phyloP scores from a whole-genome alignment of 1,140 invertebrate species.

The Yoshiicerus persimilis region DNA sequence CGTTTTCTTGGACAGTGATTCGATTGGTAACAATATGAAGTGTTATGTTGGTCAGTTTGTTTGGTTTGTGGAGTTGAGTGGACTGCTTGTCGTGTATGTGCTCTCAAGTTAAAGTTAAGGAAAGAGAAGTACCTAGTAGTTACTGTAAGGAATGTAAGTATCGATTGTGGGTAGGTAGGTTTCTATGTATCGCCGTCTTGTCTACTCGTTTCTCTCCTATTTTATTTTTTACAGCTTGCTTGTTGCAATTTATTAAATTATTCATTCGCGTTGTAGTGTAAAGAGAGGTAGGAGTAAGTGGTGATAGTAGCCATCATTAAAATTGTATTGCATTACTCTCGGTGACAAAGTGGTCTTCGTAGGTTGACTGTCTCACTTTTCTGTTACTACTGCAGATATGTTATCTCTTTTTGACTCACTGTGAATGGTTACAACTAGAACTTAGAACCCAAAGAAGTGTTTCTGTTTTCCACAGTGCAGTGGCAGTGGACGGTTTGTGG shows the following conservation, averaged over 20 bases:
- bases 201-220: background rate
- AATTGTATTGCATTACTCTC: background rate
- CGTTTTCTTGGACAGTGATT: background rate
- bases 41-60: constrained; percentile 12
- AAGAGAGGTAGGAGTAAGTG: background rate
- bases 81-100: background rate
- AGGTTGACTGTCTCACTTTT: background rate
- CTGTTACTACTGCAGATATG: background rate
- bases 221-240: background rate
- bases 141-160: background rate
- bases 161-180: background rate
- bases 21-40: background rate
- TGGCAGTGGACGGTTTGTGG: background rate
- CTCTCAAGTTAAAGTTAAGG: background rate
- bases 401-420: background rate
- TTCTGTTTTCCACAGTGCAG: background rate
- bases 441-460: background rate
- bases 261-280: background rate
- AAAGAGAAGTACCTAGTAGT: background rate
- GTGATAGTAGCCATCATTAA: background rate
- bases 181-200: background rate
- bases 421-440: background rate
- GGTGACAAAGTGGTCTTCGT: background rate
- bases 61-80: background rate
- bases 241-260: constrained; percentile 11